Conservation (phyloP, 2,888 invertebrate genomes). For the Protophormia terraenovae region DNA sequence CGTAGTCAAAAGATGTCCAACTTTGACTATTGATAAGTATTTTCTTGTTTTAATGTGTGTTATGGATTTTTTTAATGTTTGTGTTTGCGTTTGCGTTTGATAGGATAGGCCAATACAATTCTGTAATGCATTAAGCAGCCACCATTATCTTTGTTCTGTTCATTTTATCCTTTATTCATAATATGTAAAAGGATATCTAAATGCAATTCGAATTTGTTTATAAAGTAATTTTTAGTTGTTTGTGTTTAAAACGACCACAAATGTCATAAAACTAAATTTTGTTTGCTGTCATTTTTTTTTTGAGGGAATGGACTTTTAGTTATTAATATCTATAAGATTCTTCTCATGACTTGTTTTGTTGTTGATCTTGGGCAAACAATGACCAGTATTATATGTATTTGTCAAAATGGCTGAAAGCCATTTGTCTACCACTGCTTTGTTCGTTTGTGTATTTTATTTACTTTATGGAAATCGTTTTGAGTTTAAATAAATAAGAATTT, state of each 20-base stretch:
- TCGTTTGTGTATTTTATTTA: neutral
- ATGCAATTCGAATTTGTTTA: neutral
- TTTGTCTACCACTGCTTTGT: slow-evolving; percentile 12
- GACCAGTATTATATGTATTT: neutral
- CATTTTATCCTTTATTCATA: no score
- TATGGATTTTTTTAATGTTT: no score
- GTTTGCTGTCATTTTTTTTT: neutral
- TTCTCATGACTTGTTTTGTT: neutral
- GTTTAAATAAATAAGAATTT: slow-evolving; percentile 36
- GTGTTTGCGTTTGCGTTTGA: no score
- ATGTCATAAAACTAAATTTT: slow-evolving; percentile 26
- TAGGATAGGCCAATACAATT: no score
- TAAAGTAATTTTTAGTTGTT: neutral
- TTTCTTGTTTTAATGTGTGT: no score
- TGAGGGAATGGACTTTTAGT: neutral
- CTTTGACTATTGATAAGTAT: no score
- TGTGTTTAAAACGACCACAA: slow-evolving; percentile 11
- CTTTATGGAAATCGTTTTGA: slow-evolving; percentile 41
- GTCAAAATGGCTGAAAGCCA: slow-evolving; percentile 29
- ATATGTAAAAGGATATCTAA: no score
- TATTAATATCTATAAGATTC: slow-evolving; percentile 35
- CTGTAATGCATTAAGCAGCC: no score
- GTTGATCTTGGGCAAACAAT: neutral
- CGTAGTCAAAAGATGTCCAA: no score
- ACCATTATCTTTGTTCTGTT: no score